A percentile compares a stretch with the other conserved stretches of the same genome.
These are phyloP conservation scores for Zaprionus africanus DNA, from an alignment of 1,140 invertebrate species.

Conservation along the genomic window DNA sequence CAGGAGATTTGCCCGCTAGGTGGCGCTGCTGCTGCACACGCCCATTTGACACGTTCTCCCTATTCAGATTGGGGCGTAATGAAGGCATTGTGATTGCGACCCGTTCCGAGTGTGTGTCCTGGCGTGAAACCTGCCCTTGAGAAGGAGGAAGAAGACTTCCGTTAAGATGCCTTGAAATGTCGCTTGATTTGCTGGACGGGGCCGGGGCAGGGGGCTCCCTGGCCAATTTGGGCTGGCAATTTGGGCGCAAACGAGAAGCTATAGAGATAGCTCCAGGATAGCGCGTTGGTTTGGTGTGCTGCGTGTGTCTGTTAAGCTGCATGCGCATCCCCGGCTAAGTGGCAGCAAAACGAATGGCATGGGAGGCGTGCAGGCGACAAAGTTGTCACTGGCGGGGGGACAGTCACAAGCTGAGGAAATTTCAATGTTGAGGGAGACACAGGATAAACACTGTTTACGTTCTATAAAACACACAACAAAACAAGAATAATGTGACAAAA, in stretches of 20 bases:
- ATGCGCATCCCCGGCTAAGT: slow-evolving; percentile 36
- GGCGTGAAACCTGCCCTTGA: slow-evolving; percentile 61
- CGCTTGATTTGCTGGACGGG: slow-evolving; percentile 11
- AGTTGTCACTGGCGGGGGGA: slow-evolving; percentile 24
- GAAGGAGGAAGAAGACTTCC: slow-evolving; percentile 56
- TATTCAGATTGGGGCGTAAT: slow-evolving; percentile 48
- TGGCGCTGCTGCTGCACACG: not conserved
- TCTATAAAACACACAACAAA: no score
- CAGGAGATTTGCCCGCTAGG: slow-evolving; percentile 45
- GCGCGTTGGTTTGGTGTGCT: slow-evolving; percentile 14
- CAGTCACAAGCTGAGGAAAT: slow-evolving; percentile 3
- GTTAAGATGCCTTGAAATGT: slow-evolving; percentile 47
- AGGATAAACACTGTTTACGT: no score
- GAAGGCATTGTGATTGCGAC: slow-evolving; percentile 71
- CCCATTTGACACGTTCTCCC: slow-evolving; percentile 2
- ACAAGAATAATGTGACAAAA: no score
- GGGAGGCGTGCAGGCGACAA: slow-evolving; percentile 62
- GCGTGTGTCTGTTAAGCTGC: slow-evolving; percentile 42
- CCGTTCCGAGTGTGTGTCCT: slow-evolving; percentile 30
- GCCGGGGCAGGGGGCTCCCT: slow-evolving; percentile 7
- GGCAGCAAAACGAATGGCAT: slow-evolving; percentile 37
- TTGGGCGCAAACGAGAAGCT: slow-evolving; percentile 49
- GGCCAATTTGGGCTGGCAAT: slow-evolving; percentile 66
- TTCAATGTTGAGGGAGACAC: no score
- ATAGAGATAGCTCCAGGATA: slow-evolving; percentile 55